These are phyloP conservation scores for Bungarus multicinctus DNA, from an alignment of 2,113 vertebrate species.

Conservation along the genomic window DNA sequence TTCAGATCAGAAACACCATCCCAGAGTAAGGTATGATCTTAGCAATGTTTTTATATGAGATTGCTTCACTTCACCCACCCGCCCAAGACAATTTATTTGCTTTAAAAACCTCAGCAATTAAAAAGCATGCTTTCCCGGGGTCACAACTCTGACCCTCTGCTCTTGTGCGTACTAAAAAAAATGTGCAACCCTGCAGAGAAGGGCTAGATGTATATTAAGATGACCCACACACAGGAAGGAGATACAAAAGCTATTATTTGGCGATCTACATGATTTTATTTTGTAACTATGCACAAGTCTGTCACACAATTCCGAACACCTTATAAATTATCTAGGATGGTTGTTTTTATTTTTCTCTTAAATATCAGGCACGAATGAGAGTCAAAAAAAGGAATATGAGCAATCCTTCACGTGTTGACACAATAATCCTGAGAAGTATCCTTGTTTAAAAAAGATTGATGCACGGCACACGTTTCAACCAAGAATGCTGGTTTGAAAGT, in stretches of 20 bases:
- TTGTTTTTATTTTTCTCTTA: background rate
- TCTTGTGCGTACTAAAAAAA: background rate
- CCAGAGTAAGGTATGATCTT: background rate
- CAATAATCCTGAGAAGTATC: slow-evolving; percentile 4
- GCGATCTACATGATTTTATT: background rate
- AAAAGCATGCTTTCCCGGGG: background rate
- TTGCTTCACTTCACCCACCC: background rate
- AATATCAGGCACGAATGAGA: background rate
- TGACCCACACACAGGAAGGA: no score
- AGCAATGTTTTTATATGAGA: background rate
- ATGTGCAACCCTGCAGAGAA: background rate
- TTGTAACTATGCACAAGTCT: background rate
- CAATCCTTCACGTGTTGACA: background rate
- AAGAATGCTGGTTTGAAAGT: background rate
- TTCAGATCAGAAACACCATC: background rate
- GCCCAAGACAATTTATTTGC: background rate
- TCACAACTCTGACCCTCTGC: no score
- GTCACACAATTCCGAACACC: background rate
- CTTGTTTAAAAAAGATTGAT: background rate
- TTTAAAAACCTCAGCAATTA: background rate
- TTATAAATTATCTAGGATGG: background rate
- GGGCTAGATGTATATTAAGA: background rate
- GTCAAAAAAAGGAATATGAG: background rate
- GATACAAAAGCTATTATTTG: background rate
- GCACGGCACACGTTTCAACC: background rate